Evolutionary conservation across 2,113 vertebrate species (phyloP).

Genomic region (Lanius collurio): DNA sequence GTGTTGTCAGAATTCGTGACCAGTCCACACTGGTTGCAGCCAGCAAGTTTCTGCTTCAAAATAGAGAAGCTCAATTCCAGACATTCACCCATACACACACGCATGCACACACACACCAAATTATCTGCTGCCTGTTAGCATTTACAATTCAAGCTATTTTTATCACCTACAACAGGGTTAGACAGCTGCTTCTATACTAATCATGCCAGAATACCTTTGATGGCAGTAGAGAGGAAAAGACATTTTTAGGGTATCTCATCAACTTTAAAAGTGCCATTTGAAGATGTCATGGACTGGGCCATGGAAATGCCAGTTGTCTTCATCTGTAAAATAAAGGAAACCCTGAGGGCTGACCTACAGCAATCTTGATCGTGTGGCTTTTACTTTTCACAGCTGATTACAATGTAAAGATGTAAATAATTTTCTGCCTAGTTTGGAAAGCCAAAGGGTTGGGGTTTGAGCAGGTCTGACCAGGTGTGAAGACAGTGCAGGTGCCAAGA

Average conservation of each 20-base stretch:
- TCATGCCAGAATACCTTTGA: not conserved
- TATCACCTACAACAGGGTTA: not conserved
- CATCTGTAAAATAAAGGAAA: not conserved
- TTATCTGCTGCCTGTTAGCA: not conserved
- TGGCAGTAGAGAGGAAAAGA: not conserved
- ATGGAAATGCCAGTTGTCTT: not conserved
- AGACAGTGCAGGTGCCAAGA: not conserved
- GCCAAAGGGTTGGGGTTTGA: not conserved
- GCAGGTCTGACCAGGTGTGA: not conserved
- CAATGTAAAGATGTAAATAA: not conserved
- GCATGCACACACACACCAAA: not conserved
- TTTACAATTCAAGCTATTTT: not conserved
- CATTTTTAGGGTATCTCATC: not conserved
- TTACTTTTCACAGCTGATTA: not conserved
- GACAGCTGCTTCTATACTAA: not conserved
- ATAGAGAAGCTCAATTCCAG: not conserved
- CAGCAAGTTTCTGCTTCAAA: not conserved
- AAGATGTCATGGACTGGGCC: not conserved
- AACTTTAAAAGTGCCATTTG: not conserved
- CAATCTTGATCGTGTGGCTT: not conserved
- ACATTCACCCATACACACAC: not conserved
- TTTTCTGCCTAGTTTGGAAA: not conserved
- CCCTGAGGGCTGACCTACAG: not conserved
- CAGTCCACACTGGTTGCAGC: not conserved
- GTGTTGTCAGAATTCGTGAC: not conserved